phyloP scores from a whole-genome alignment of 1,140 invertebrate species.

The Maconellicoccus hirsutus region DNA sequence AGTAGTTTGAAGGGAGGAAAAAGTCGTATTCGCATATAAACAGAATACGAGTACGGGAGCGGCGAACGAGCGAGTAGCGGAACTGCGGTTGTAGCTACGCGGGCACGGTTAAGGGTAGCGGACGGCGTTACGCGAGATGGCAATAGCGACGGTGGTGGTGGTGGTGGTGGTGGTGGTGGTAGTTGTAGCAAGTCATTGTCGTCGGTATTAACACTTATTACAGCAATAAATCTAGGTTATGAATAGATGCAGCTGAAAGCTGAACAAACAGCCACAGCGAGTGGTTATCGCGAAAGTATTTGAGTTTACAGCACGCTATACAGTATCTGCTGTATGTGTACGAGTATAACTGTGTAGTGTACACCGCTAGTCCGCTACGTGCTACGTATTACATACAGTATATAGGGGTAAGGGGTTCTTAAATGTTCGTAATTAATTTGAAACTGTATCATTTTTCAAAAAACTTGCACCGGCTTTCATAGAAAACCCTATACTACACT shows the following conservation, averaged over 20 bases:
- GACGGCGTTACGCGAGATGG: no score
- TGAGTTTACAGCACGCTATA: background rate
- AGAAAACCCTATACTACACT: no score
- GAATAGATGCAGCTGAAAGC: slow-evolving; percentile 18
- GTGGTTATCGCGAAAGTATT: slow-evolving; percentile 14
- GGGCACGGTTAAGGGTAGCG: no score
- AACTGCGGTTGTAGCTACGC: background rate
- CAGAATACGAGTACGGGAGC: background rate
- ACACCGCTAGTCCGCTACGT: no score
- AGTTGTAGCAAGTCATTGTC: slow-evolving; percentile 18
- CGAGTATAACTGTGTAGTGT: no score
- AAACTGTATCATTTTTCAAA: slow-evolving; percentile 16
- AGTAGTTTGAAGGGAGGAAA: background rate
- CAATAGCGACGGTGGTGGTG: no score
- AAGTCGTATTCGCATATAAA: no score
- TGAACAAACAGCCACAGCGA: slow-evolving; percentile 20
- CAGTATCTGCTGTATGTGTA: no score
- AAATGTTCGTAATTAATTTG: slow-evolving; percentile 21
- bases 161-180: background rate
- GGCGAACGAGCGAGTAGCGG: background rate
- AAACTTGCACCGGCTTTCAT: background rate
- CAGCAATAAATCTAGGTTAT: slow-evolving; percentile 20
- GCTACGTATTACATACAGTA: no score
- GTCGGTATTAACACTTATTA: slow-evolving; percentile 22
- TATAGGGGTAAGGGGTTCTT: slow-evolving; percentile 17